phyloP scores from a whole-genome alignment of 2,113 vertebrate genomes.

The Corydoras maculifer region DNA sequence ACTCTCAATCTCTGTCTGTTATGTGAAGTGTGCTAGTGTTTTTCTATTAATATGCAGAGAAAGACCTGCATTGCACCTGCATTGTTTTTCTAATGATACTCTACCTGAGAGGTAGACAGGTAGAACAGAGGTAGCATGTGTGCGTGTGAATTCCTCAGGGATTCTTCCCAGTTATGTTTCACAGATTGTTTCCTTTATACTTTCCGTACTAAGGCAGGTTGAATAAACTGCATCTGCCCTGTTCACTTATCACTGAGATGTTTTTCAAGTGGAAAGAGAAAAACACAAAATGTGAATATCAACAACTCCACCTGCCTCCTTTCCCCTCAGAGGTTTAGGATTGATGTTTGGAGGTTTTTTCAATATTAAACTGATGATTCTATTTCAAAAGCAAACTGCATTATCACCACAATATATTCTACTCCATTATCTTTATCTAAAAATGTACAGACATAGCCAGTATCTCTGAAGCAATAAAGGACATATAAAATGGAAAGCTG shows the following conservation, averaged over 20 bases:
- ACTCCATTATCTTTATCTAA: not conserved
- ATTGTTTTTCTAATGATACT: slow-evolving; percentile 5
- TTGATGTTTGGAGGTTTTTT: not conserved
- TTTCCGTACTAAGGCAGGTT: slow-evolving; percentile 34
- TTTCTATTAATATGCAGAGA: slow-evolving; percentile 14
- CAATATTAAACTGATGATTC: too few species aligned
- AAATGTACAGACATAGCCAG: too few species aligned
- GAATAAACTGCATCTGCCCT: slow-evolving; percentile 33
- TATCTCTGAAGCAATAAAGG: too few species aligned
- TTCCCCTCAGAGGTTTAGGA: not conserved
- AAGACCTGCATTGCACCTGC: slow-evolving; percentile 4
- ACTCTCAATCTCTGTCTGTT: not conserved
- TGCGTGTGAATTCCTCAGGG: slow-evolving; percentile 21
- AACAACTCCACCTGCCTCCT: not conserved
- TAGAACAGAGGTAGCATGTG: slow-evolving; percentile 10
- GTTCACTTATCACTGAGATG: slow-evolving; percentile 29
- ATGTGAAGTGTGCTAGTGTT: not conserved
- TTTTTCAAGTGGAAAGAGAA: slow-evolving; percentile 11
- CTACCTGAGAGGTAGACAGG: not conserved
- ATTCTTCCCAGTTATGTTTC: slow-evolving; percentile 37
- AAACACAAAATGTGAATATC: not conserved
- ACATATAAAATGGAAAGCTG: too few species aligned
- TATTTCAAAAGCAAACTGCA: too few species aligned
- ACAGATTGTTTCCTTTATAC: slow-evolving; percentile 41
- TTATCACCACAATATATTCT: not conserved